Conservation (phyloP, 2,797 vertebrate species). For the Buphagus erythrorhynchus region DNA sequence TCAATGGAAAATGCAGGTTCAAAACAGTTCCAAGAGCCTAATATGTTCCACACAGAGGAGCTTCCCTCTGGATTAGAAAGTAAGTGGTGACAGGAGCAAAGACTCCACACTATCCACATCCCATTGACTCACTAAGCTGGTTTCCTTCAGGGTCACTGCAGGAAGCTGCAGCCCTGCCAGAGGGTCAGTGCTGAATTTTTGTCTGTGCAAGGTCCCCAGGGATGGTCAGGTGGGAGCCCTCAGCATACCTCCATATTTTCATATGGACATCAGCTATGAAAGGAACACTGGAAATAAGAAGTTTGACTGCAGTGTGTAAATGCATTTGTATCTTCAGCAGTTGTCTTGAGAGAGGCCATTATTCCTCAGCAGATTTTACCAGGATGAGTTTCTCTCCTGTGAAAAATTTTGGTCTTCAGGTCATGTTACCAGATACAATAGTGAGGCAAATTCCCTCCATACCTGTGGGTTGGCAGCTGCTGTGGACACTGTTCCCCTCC, state of each 20-base stretch:
- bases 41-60: not conserved
- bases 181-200: not conserved
- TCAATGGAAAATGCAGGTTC: not conserved
- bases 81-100: not conserved
- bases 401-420: not conserved
- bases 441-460: constrained; percentile 15
- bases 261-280: not conserved
- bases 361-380: not conserved
- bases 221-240: not conserved
- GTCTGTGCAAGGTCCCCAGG: not conserved
- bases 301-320: not conserved
- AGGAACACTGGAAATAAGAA: not conserved
- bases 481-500: not conserved
- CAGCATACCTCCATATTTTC: not conserved
- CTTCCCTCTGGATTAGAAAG: not conserved
- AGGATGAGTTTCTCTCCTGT: not conserved
- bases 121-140: not conserved
- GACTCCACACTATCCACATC: not conserved
- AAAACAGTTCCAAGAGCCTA: not conserved
- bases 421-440: not conserved
- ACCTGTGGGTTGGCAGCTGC: not conserved
- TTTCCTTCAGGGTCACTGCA: not conserved
- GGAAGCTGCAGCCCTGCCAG: not conserved
- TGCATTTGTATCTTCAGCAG: not conserved
- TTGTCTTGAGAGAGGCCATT: not conserved